phyloP scores from a whole-genome alignment of 2,888 invertebrate species.

The Dendrolimus pini region DNA sequence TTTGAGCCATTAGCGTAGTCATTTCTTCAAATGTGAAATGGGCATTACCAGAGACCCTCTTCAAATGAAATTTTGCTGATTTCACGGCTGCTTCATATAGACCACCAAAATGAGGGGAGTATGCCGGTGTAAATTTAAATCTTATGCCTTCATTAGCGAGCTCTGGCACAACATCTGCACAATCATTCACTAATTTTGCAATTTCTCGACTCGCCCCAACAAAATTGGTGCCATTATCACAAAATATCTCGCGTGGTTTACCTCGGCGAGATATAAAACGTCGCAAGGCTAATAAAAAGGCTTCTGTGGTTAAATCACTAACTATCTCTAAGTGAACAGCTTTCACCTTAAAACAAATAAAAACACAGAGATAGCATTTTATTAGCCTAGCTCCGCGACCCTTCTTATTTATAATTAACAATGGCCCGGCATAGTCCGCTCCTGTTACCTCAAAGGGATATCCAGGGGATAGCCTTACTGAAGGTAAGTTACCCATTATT shows the following conservation, averaged over 20 bases:
- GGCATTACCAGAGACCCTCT: background rate
- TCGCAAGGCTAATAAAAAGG: constrained; percentile 5
- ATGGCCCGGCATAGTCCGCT: constrained; percentile 5
- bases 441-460: constrained; percentile 2
- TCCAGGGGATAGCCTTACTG: background rate
- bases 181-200: no score
- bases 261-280: constrained; percentile 9
- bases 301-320: background rate
- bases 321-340: constrained; percentile 6
- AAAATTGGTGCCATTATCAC: constrained; percentile 3
- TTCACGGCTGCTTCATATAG: constrained; percentile 2
- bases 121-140: background rate
- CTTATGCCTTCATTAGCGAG: no score
- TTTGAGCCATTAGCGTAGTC: no score
- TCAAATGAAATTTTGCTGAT: background rate
- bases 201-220: background rate
- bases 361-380: constrained; percentile 7
- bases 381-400: background rate
- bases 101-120: background rate
- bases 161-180: no score
- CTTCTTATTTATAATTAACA: constrained; percentile 3
- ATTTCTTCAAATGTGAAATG: background rate
- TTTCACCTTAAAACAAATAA: constrained; percentile 4
- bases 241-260: constrained; percentile 1
- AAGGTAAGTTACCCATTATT: constrained; percentile 8